Percentiles rank a stretch among this genome's conserved stretches.
Conservation (phyloP, 2,797 vertebrate genomes). For the Microctenopoma lineatum region DNA sequence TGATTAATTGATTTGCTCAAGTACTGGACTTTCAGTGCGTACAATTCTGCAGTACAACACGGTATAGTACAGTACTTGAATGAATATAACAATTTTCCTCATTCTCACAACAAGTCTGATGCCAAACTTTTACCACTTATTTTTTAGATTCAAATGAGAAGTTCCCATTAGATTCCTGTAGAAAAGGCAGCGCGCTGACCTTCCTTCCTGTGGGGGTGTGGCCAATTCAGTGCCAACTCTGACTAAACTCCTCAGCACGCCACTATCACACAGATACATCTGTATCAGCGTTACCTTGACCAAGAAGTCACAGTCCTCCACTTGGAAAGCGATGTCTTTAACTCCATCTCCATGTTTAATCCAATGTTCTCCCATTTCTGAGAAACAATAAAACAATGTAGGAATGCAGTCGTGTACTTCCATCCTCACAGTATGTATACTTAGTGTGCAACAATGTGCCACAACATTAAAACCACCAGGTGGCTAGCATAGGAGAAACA, state of each 20-base stretch:
- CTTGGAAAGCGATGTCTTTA: constrained; percentile 87
- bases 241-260: neutral
- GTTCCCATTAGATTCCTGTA: too few species aligned
- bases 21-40: too few species aligned
- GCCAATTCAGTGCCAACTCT: neutral
- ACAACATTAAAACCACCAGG: too few species aligned
- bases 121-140: too few species aligned
- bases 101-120: too few species aligned
- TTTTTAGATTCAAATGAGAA: too few species aligned
- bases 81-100: too few species aligned
- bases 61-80: too few species aligned
- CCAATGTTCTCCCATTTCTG: constrained; percentile 84
- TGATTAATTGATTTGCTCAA: too few species aligned
- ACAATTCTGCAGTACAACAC: too few species aligned
- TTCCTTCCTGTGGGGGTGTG: neutral
- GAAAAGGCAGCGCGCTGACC: neutral
- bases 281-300: constrained; percentile 79
- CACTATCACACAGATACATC: neutral
- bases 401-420: neutral
- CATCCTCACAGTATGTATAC: neutral
- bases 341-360: constrained; percentile 86
- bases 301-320: constrained; percentile 87
- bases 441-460: too few species aligned
- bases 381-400: constrained; percentile 21
- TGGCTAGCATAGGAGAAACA: too few species aligned